These are phyloP conservation scores for Calephelis virginiensis DNA, from an alignment of 1,140 invertebrate species.

Conservation along the genomic window DNA sequence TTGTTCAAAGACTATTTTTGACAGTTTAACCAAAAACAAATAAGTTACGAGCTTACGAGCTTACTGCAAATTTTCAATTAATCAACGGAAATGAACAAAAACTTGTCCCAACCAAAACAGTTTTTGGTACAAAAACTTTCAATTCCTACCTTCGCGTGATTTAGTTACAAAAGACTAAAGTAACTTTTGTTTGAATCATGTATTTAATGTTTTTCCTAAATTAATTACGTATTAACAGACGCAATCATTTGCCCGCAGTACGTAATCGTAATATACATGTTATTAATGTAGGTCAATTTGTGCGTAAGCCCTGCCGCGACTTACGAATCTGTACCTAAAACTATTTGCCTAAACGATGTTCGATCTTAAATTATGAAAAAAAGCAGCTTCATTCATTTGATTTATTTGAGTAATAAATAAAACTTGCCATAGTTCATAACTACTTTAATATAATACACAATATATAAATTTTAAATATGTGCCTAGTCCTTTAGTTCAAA, in stretches of 20 bases:
- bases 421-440: background rate
- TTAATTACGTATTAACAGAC: background rate
- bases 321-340: background rate
- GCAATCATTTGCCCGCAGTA: background rate
- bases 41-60: no score
- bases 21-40: no score
- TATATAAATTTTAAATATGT: slow-evolving; percentile 30
- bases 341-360: background rate
- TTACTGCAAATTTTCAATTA: no score
- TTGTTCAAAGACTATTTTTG: no score
- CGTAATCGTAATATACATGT: background rate
- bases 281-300: background rate
- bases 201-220: background rate
- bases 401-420: background rate
- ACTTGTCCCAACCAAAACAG: no score
- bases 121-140: no score
- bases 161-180: no score
- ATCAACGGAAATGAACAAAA: no score
- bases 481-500: slow-evolving; percentile 29
- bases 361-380: background rate
- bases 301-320: background rate
- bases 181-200: background rate
- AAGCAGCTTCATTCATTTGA: background rate
- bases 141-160: no score
- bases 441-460: slow-evolving; percentile 22